phyloP scores from a whole-genome alignment of 2,797 vertebrate genomes.

The Lycodopsis pacificus region DNA sequence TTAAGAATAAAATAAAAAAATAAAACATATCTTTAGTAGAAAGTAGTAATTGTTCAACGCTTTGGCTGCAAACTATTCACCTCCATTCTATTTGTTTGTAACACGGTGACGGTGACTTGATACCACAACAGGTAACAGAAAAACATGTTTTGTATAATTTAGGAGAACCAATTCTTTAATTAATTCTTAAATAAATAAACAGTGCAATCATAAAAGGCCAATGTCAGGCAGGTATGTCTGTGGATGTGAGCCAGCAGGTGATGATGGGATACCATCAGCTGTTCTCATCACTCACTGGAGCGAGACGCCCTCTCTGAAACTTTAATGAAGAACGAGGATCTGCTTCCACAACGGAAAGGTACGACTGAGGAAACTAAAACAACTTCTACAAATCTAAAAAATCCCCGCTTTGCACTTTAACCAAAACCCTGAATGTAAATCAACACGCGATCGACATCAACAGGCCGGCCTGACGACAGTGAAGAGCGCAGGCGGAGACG shows the following conservation, averaged over 20 bases:
- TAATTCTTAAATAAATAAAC: neutral
- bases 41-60: neutral
- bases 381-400: neutral
- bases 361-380: neutral
- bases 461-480: neutral
- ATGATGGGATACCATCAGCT: slow-evolving; percentile 39
- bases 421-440: neutral
- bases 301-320: slow-evolving; percentile 72
- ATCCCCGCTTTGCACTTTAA: neutral
- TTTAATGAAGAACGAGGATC: slow-evolving; percentile 72
- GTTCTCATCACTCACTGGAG: slow-evolving; percentile 57
- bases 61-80: neutral
- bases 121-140: neutral
- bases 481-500: neutral
- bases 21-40: too few species aligned
- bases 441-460: neutral
- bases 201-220: neutral
- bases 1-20: neutral
- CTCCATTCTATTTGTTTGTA: neutral
- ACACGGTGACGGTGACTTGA: neutral
- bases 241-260: slow-evolving; percentile 14
- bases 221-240: neutral
- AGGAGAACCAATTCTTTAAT: neutral
- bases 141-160: neutral
- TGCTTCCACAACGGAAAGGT: slow-evolving; percentile 56